Evolutionary conservation across 2,888 invertebrate species (phyloP), one percentile per base, ranked within the genome.

Genomic region (Eupithecia insigniata): DNA sequence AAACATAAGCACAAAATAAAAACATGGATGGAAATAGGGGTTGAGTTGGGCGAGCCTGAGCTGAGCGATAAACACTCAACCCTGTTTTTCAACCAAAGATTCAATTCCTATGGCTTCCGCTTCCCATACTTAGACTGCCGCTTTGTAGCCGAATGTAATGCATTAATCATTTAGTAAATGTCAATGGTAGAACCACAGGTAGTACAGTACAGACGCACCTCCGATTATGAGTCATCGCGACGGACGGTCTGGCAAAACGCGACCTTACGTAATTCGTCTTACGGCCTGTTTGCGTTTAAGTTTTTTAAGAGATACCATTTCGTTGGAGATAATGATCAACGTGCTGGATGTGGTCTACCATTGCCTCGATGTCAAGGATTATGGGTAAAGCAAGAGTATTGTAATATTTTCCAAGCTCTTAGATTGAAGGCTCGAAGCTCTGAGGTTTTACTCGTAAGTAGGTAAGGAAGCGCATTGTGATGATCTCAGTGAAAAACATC

Each of bases 151-250:
- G 51, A 51, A 22, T 8, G 51, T 22, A 22, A 7, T 10, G 3
- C 22, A 51, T 51, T 22, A 22, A 51, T 51, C 51, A 51, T 51
- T 51, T 51, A 60, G 30, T 30, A 60, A 60, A 60, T 30, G 30
- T 60, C 60, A 30, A 30, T 60, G 60, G 30, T 30, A 58, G n/a
- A n/a, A n/a, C n/a, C n/a, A n/a, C n/a, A n/a, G n/a, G n/a, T n/a
- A n/a, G n/a, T n/a, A n/a, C n/a, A n/a, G 30, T 60, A 30, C 26
- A 55, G 26, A 55, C 55, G 55, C 55, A 60, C 60, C 60, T 60
- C 60, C 18, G 4, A 60, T 62, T 61, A 36, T 74, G 74, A 74
- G 69, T 74, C 74, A 74, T 36, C 16, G 65, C 64, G 73, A 39
- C 73, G 28, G 51, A 30, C 60, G 28, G 74, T 71, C 71, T 74